Base-by-base conservation (phyloP, 1,140 invertebrate species). In the Lucilia cuprina region DNA sequence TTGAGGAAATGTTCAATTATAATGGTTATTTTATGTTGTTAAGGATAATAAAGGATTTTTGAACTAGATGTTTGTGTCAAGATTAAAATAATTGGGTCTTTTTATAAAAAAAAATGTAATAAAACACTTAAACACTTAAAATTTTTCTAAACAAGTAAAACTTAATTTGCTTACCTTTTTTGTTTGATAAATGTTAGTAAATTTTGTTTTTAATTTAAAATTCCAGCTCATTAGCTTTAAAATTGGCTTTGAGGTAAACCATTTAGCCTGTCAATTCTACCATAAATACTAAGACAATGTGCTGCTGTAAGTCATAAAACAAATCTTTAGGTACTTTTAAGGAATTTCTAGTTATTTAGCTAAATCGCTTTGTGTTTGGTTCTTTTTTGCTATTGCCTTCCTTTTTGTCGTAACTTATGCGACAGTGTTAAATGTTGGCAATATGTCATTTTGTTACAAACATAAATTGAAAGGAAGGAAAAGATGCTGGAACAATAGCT, bases 371-470 rank as follows among this genome's bases (percentile, higher is more conserved):
- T 41, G 41, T 41, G 41, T 41, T 41, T 41, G 3, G 25, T 30
- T 30, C 25, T 3, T 41, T 41, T 41, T 41, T 41, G 10, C 19
- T 1, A 21, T 60, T 21, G 1, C 25, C 1, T 21, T 70, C 2
- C 19, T 19, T 70, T 21, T 21, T 70, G 14, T 3, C 55, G 55
- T 60, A 17, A 70, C 65, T 87, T 86, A 86, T 86, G 88, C 88
- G 88, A 89, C 88, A 89, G 88, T 89, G 88, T 89, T 89, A 89
- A 89, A 89, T 89, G 88, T 87, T 89, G 88, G 88, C 88, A 89
- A 89, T 89, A 89, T 89, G 88, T 89, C 88, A 89, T 89, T 88
- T 88, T 88, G 88, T 13, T 83, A 84, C 55, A 85, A 82, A 87
- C 78, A 87, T 83, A 84, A 85, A 84, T 84, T 82, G 82, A 74